phyloP scores from a whole-genome alignment of 1,140 invertebrate genomes.

The Epicauta chinensis region DNA sequence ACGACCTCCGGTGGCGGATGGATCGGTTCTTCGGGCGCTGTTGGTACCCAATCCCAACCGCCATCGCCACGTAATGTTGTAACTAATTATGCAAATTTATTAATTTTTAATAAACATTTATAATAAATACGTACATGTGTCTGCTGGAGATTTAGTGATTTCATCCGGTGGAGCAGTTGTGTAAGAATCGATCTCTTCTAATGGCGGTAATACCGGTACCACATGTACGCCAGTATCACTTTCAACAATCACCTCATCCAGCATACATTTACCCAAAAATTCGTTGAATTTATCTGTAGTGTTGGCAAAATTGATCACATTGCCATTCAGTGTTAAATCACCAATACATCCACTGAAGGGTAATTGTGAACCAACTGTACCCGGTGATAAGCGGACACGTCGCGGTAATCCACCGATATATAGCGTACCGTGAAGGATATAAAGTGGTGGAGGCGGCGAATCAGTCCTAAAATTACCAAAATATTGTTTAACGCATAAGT shows the following conservation, averaged over 20 bases:
- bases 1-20: background rate
- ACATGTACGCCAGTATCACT: background rate
- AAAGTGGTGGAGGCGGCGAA: conserved; percentile 48
- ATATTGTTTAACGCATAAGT: background rate
- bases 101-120: background rate
- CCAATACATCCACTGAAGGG: conserved; percentile 79
- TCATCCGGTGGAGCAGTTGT: conserved; percentile 17
- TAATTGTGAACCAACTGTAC: conserved; percentile 39
- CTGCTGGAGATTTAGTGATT: conserved; percentile 20
- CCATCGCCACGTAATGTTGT: conserved; percentile 32
- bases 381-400: conserved; percentile 43
- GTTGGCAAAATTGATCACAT: conserved; percentile 74
- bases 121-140: conserved; percentile 13
- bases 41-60: conserved; percentile 19
- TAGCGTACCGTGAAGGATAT: conserved; percentile 58
- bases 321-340: conserved; percentile 77
- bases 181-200: background rate
- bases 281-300: conserved; percentile 57
- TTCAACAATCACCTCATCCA: conserved; percentile 29
- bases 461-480: conserved; percentile 46
- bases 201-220: conserved; percentile 21
- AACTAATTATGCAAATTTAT: conserved; percentile 1
- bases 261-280: conserved; percentile 57
- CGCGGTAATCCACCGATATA: conserved; percentile 81
- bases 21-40: background rate